Conservation (phyloP, 1,140 invertebrate species). For the Nasonia giraulti region DNA sequence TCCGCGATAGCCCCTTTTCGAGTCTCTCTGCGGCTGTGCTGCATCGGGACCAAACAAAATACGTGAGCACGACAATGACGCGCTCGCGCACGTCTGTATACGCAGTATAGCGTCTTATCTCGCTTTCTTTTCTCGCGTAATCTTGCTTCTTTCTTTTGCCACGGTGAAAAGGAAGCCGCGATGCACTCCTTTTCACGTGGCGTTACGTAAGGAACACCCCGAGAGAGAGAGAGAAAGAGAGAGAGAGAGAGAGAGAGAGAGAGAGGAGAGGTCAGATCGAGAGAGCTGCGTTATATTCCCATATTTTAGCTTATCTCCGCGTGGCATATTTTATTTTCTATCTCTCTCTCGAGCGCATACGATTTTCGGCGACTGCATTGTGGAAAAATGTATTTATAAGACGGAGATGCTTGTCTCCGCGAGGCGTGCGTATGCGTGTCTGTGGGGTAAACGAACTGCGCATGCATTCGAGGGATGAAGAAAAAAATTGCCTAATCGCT, state of each 20-base stretch:
- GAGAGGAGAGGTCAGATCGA: neutral
- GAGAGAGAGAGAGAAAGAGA: neutral
- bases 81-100: too few species aligned
- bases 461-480: neutral
- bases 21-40: neutral
- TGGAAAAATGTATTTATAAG: neutral
- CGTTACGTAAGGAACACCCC: neutral
- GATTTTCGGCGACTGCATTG: neutral
- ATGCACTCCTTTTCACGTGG: slow-evolving; percentile 43
- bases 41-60: neutral
- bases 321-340: slow-evolving; percentile 11
- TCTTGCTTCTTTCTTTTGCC: slow-evolving; percentile 50
- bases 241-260: neutral
- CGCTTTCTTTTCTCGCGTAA: slow-evolving; percentile 54
- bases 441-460: neutral
- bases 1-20: slow-evolving; percentile 23
- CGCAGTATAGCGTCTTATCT: slow-evolving; percentile 54
- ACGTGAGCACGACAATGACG: slow-evolving; percentile 5
- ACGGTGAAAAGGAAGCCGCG: neutral
- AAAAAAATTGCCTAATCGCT: neutral
- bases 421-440: neutral
- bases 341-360: neutral
- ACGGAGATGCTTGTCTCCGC: neutral
- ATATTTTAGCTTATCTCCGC: slow-evolving; percentile 39
- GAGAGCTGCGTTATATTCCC: neutral